phyloP scores from a whole-genome alignment of 1,140 invertebrate species.

The Halotydeus destructor region DNA sequence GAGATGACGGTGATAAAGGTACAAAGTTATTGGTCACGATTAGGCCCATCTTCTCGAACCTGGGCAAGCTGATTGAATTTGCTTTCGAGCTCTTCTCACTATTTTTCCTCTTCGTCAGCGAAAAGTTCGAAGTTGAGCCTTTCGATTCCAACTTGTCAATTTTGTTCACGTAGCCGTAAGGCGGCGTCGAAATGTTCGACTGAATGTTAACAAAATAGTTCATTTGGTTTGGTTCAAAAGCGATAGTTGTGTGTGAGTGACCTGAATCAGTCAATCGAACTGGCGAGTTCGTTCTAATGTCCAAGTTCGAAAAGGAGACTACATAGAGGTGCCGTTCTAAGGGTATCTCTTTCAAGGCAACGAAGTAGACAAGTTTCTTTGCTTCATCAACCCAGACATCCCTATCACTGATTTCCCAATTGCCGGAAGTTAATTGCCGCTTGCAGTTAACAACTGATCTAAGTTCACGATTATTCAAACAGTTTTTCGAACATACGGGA shows the following conservation, averaged over 20 bases:
- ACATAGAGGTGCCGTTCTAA: slow-evolving; percentile 30
- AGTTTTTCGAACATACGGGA: not conserved
- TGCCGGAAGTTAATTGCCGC: slow-evolving; percentile 23
- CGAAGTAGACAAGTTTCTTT: slow-evolving; percentile 27
- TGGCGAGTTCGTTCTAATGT: too few relatives aligned
- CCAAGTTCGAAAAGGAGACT: slow-evolving; percentile 2
- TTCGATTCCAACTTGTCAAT: not conserved
- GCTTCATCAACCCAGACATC: slow-evolving; percentile 28
- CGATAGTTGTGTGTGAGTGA: slow-evolving; percentile 8
- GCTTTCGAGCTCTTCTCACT: not conserved
- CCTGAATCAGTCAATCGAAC: slow-evolving; percentile 10
- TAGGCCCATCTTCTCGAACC: slow-evolving; percentile 3
- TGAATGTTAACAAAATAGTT: slow-evolving; percentile 55
- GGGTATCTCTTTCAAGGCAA: slow-evolving; percentile 27
- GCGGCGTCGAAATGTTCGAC: slow-evolving; percentile 41
- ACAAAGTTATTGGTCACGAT: not conserved
- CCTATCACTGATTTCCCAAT: slow-evolving; percentile 26
- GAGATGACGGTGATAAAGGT: not conserved
- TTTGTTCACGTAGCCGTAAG: slow-evolving; percentile 16
- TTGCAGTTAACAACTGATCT: too few relatives aligned
- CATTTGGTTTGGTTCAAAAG: slow-evolving; percentile 8
- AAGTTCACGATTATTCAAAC: not conserved
- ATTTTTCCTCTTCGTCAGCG: not conserved
- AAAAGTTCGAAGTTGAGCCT: not conserved
- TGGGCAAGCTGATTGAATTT: not conserved